Percentiles rank a stretch among this genome's conserved stretches.
These are phyloP conservation scores for Agapetus fuscipes DNA, from an alignment of 2,888 invertebrate genomes.

Conservation along the genomic window DNA sequence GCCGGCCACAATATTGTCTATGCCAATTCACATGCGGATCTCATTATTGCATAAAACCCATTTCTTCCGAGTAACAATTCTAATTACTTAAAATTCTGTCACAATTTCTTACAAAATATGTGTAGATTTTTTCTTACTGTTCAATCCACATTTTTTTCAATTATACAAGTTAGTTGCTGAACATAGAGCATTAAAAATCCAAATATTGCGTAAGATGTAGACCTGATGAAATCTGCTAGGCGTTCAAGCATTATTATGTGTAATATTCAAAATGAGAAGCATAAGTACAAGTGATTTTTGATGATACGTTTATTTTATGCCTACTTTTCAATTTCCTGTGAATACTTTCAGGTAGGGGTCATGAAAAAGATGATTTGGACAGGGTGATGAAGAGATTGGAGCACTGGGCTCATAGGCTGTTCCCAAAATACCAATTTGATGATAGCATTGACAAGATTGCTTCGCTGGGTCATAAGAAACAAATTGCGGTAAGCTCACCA, in stretches of 20 bases:
- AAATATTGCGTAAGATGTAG: background rate
- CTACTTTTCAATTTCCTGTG: background rate
- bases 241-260: background rate
- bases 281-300: background rate
- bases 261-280: no score
- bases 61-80: no score
- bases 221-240: background rate
- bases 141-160: no score
- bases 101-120: no score
- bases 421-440: slow-evolving; percentile 81
- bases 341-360: slow-evolving; percentile 49
- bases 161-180: no score
- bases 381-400: slow-evolving; percentile 72
- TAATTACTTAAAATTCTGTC: no score
- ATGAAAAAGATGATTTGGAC: slow-evolving; percentile 76
- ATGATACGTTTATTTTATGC: background rate
- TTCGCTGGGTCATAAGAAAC: slow-evolving; percentile 66
- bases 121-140: no score
- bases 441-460: slow-evolving; percentile 72
- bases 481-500: slow-evolving; percentile 63
- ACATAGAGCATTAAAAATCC: background rate
- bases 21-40: no score
- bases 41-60: no score
- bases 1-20: no score
- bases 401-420: slow-evolving; percentile 90